Evolutionary conservation across 2,888 invertebrate species (phyloP), one percentile per base, ranked within the genome.

Genomic region (Timandra comae): DNA sequence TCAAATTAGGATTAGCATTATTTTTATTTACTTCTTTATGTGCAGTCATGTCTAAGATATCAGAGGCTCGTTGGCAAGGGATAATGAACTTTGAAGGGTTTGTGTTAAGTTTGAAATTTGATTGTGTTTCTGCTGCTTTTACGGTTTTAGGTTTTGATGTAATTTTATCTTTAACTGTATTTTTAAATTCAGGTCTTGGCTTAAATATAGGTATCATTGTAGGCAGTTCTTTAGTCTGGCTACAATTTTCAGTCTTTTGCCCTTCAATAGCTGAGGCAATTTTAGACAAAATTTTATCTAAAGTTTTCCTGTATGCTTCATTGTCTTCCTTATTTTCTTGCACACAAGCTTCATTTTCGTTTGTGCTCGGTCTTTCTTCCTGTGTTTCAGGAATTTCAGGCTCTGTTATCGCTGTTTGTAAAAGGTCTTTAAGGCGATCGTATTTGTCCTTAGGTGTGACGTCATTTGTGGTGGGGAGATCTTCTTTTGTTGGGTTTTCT

Each of bases 51-150:
- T 59, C 56, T 21, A 70, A 45, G 9, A 70, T 52, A 32, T 70
- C 69, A 2, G 57, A 48, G 10, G 67, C 68, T 51, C 35, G 47
- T 29, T 61, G 61, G 34, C 63, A 70, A n/a, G 69, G 69, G 22
- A 70, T 62, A 34, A 50, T 52, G 33, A 69, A 66, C 10, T 33
- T 47, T 49, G 43, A 5, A 0, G 5, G 2, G 2, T 31, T 48
- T 1, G 42, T 7, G 3, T 12, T 43, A 32, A 42, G 33, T 29
- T 27, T 41, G 4, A 30, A 13, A 27, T 38, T 35, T 5, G 38
- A 27, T 29, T 41, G 3, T 16, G 6, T 33, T 5, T 29, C 16
- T 5, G 27, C 22, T 8, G 29, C 1, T 16, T 16, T 16, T 16
- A 16, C 16, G 16, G 3, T 16, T 16, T 16, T 16, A 16, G 16